phyloP scores from a whole-genome alignment of 2,797 vertebrate genomes.

The Muscicapa striata region DNA sequence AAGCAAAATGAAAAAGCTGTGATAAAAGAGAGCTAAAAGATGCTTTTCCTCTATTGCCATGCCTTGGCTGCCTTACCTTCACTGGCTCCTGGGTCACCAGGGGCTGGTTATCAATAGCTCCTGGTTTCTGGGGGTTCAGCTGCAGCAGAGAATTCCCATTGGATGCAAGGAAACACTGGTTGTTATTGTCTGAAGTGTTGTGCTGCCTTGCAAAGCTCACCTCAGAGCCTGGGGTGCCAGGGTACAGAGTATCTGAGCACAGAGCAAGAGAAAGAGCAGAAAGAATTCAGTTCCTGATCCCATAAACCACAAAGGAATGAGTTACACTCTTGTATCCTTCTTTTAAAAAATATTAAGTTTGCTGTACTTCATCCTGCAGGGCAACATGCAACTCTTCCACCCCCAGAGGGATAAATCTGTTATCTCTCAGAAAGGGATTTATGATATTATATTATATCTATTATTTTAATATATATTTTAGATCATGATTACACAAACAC shows the following conservation, averaged over 20 bases:
- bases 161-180: conserved; percentile 90
- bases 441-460: background rate
- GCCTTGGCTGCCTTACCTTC: conserved; percentile 81
- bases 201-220: conserved; percentile 91
- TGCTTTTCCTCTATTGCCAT: background rate
- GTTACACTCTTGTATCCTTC: background rate
- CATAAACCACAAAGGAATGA: background rate
- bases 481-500: background rate
- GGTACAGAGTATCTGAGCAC: conserved; percentile 81
- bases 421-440: background rate
- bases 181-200: conserved; percentile 92
- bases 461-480: background rate
- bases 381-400: background rate
- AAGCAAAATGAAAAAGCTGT: background rate
- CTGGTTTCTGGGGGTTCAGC: conserved; percentile 90
- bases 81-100: conserved; percentile 91
- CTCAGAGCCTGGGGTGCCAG: conserved; percentile 84
- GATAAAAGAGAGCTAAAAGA: background rate
- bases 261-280: background rate
- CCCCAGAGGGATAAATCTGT: background rate
- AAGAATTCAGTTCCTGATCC: background rate
- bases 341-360: background rate
- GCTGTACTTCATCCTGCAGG: background rate
- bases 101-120: conserved; percentile 96
- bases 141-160: conserved; percentile 88